A percentile compares a stretch with the other conserved stretches of the same genome.
Evolutionary conservation across 1,140 invertebrate species (phyloP).

Genomic region (Stegodyphus dumicola): DNA sequence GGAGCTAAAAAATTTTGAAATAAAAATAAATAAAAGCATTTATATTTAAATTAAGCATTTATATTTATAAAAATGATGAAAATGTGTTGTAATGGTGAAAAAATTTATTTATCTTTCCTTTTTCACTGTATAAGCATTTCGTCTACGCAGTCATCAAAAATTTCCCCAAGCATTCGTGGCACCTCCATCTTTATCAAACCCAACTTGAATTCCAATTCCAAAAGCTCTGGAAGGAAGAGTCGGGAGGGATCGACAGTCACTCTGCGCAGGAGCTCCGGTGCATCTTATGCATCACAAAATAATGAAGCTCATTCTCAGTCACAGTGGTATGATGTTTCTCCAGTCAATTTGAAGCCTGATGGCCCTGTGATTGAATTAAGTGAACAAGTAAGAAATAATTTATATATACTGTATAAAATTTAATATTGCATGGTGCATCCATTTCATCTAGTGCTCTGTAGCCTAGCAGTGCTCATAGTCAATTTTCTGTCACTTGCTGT

Average conservation of each 20-base stretch:
- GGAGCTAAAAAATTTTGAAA: no score
- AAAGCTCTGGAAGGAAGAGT: slow-evolving; percentile 48
- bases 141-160: slow-evolving; percentile 40
- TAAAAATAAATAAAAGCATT: no score
- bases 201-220: slow-evolving; percentile 13
- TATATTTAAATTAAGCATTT: no score
- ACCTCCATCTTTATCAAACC: slow-evolving; percentile 60
- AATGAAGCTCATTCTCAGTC: slow-evolving; percentile 53
- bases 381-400: slow-evolving; percentile 53
- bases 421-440: no score
- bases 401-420: background rate
- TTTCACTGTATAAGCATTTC: background rate
- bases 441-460: no score
- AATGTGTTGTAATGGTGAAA: no score
- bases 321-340: slow-evolving; percentile 63
- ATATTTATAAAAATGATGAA: no score
- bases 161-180: slow-evolving; percentile 36
- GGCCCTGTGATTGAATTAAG: slow-evolving; percentile 58
- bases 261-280: slow-evolving; percentile 51
- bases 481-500: no score
- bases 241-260: slow-evolving; percentile 36
- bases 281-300: slow-evolving; percentile 15
- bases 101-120: background rate
- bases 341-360: slow-evolving; percentile 30
- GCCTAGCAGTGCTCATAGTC: no score